These are phyloP conservation scores for Serinus canaria DNA, from an alignment of 2,113 vertebrate genomes.

Conservation along the genomic window DNA sequence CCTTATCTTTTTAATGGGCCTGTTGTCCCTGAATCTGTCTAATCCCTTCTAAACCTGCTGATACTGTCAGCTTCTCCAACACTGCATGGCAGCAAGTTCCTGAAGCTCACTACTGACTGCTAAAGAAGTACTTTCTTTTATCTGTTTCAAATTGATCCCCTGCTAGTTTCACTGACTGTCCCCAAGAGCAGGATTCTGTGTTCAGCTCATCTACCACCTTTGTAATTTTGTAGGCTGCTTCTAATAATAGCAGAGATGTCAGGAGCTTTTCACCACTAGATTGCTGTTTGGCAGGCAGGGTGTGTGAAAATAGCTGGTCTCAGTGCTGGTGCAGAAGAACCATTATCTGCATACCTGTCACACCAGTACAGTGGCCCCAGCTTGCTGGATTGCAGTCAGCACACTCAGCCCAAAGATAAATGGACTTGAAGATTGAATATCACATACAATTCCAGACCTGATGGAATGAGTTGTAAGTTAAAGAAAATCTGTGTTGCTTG, in stretches of 20 bases:
- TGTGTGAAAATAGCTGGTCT: neutral
- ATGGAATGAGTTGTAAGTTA: neutral
- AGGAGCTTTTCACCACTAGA: neutral
- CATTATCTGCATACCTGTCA: neutral
- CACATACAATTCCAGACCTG: neutral
- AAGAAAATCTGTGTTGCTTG: neutral
- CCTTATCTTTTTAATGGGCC: neutral
- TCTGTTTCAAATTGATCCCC: neutral
- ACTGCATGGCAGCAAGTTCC: neutral
- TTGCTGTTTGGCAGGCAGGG: neutral
- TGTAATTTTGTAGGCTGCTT: neutral
- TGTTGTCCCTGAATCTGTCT: neutral
- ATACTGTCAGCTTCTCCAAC: neutral
- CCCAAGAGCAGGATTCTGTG: neutral
- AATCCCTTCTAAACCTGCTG: neutral
- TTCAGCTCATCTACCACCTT: neutral
- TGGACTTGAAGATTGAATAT: neutral
- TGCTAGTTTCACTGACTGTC: neutral
- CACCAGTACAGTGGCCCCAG: neutral
- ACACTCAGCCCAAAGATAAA: neutral
- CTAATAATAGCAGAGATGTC: constrained; percentile 23
- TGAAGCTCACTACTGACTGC: neutral
- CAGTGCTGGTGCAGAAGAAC: neutral
- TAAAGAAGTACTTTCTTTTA: constrained; percentile 7
- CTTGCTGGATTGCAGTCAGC: neutral